These are phyloP conservation scores for Girardia tigrina DNA, from an alignment of 2,888 invertebrate species.

Conservation along the genomic window DNA sequence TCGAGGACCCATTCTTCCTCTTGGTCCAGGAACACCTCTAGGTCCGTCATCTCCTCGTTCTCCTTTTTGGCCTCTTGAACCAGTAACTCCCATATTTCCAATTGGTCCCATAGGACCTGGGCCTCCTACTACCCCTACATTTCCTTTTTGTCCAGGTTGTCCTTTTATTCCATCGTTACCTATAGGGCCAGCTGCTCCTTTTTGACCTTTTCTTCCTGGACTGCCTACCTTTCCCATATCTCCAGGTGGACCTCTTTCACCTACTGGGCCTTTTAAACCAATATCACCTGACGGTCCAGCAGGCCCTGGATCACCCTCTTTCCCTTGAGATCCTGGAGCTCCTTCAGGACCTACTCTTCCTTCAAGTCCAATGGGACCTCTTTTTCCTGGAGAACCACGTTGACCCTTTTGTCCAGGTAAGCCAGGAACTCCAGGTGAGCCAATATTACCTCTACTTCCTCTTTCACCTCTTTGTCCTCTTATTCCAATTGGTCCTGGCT, in stretches of 20 bases:
- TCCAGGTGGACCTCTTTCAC: slow-evolving; percentile 46
- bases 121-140: slow-evolving; percentile 61
- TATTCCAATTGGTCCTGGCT: slow-evolving; percentile 23
- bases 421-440: slow-evolving; percentile 39
- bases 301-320: slow-evolving; percentile 50
- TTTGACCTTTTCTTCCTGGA: slow-evolving; percentile 52
- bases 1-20: slow-evolving; percentile 33
- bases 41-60: slow-evolving; percentile 51
- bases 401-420: slow-evolving; percentile 61
- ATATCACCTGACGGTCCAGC: slow-evolving; percentile 55
- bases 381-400: slow-evolving; percentile 62
- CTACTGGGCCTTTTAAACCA: slow-evolving; percentile 61
- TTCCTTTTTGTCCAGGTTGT: slow-evolving; percentile 49
- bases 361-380: slow-evolving; percentile 55
- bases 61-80: slow-evolving; percentile 67
- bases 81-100: slow-evolving; percentile 52
- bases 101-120: slow-evolving; percentile 62
- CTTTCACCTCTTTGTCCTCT: slow-evolving; percentile 38
- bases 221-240: slow-evolving; percentile 31
- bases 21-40: slow-evolving; percentile 34
- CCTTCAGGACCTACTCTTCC: not conserved
- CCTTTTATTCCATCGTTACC: slow-evolving; percentile 45
- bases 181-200: slow-evolving; percentile 57
- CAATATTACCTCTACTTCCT: slow-evolving; percentile 40
- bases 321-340: slow-evolving; percentile 24